Evolutionary conservation across 2,113 vertebrate genomes (phyloP), one percentile per base, ranked within the genome.

Genomic region (Burhinus oedicnemus): DNA sequence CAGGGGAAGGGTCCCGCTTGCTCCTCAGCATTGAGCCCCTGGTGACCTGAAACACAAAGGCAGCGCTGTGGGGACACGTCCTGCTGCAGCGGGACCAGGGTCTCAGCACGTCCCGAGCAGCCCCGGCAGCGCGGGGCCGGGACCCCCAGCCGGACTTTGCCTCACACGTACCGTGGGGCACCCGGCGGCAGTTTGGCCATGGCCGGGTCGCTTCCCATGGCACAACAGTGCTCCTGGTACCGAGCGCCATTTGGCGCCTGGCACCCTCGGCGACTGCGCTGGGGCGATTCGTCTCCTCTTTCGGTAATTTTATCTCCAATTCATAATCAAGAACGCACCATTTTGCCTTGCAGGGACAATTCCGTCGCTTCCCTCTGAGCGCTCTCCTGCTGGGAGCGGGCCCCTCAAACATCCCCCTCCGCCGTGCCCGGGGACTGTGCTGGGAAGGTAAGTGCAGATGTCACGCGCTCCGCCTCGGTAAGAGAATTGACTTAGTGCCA

Each of bases 81-180:
- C 79, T 57, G 52, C 34, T 47, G 34, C 42, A 26, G 64, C 4
- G 18, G 34, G 64, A 32, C 4, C 21, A 38, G 52, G n/a, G 44
- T 47, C 64, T 22, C 29, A 21, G 42, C 1, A 4, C 9, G 42
- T 20, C 42, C 4, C 4, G 3, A 36, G 52, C 79, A 40, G 42
- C 17, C 10, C 65, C 8, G 4, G 42, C 52, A 34, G 9, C 1
- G 10, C 1, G 8, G 42, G 65, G 27, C 10, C 6, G 6, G 27
- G 64, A 47, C 52, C 12, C 34, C 13, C 17, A 32, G 34, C 34
- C 29, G 6, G 27, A 21, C 29, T 45, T 68, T 45, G 19, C 32
- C 25, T 45, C 4, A 4, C 25, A 6, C 19, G 5, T n/a, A 10
- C 62, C 2, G 0, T 2, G 20, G 32, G 49, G 38, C 32, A 27